These are phyloP conservation scores for Euplagia quadripunctaria DNA, from an alignment of 2,888 invertebrate genomes.

Conservation along the genomic window DNA sequence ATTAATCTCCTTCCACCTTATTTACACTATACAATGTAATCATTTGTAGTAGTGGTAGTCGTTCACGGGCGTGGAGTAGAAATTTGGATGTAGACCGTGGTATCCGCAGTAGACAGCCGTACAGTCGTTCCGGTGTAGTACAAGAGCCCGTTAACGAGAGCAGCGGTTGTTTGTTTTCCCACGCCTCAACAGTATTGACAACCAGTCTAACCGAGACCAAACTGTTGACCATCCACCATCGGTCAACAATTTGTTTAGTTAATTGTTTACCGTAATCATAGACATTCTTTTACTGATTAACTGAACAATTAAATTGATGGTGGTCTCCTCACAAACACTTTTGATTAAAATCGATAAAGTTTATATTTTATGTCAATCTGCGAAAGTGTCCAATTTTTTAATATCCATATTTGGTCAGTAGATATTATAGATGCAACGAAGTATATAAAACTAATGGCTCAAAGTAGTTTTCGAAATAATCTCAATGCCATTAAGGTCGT, in stretches of 20 bases:
- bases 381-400: not conserved
- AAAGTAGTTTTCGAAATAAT: too few relatives aligned
- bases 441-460: too few relatives aligned
- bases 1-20: not conserved
- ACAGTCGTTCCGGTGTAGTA: conserved; percentile 58
- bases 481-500: too few relatives aligned
- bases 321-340: not conserved
- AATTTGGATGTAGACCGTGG: conserved; percentile 52
- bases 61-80: conserved; percentile 25
- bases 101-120: conserved; percentile 53
- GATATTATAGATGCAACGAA: too few relatives aligned
- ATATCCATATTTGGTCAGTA: too few relatives aligned
- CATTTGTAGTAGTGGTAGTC: not conserved
- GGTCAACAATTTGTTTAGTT: conserved; percentile 56
- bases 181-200: conserved; percentile 71
- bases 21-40: not conserved
- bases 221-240: conserved; percentile 58
- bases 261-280: conserved; percentile 40
- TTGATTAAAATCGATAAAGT: not conserved
- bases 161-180: conserved; percentile 79
- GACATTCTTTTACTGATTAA: not conserved
- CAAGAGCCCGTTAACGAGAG: conserved; percentile 76
- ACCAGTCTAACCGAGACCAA: conserved; percentile 64
- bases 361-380: not conserved
- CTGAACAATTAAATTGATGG: not conserved